Base-by-base conservation (phyloP, 2,113 vertebrate species). In the Corynorhinus townsendii region DNA sequence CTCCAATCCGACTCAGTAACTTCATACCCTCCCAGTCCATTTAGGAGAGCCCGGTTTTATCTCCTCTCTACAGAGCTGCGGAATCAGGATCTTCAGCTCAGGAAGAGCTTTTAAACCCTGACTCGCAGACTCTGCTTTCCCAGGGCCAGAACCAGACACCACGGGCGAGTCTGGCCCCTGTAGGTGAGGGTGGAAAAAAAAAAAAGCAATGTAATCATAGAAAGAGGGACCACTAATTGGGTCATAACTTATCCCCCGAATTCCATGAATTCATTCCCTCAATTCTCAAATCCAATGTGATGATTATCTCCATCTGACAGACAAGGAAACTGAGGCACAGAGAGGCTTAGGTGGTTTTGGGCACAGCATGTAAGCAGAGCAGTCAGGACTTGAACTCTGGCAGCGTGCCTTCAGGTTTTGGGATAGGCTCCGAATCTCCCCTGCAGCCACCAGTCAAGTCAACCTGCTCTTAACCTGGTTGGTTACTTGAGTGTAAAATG, bases 1-100 rank as follows among this genome's bases (percentile, higher is more conserved):
- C 98, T 97, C 97, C 97, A 97, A 97, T 96, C 97, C 59, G 69
- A 97, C 97, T 97, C 96, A 96, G 96, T 97, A 97, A 98, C 97
- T 97, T 95, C 97, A 95, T 95, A 92, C 97, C 94, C 97, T 97
- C 88, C 92, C 92, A 91, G 96, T 89, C 93, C 19, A 71, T 96
- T 98, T 97, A 97, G 98, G 97, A 97, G 97, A 89, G 83, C 92
- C 77, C 87, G 95, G 95, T 96, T 96, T 96, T 96, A 95, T 97
- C 97, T 97, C 97, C 96, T 95, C 47, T 49, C 81, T 73, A 82
- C 85, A 89, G 54, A 95, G 97, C 97, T 95, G 93, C 97, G 91
- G 95, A 94, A 92, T 94, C 97, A 96, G 97, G 94, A 93, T 94
- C 97, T 96, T 92, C 96, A 83, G 93, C 91, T 97, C 88, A 97